Conservation (phyloP, 2,113 vertebrate genomes). For the Oreochromis tanganicae region DNA sequence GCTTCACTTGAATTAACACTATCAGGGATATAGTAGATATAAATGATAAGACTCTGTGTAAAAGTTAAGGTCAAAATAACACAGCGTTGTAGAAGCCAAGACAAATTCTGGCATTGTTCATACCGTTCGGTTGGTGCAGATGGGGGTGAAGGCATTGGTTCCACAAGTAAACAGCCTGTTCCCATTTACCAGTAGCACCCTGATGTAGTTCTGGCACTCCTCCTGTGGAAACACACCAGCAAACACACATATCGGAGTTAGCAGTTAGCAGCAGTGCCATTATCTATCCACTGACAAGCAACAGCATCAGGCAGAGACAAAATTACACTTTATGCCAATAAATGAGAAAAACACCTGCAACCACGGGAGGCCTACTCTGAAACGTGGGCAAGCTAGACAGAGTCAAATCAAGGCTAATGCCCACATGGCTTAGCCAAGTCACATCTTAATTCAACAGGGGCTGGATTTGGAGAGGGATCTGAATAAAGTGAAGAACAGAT, state of each 20-base stretch:
- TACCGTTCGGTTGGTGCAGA: conserved; percentile 97
- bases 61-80: neutral
- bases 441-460: conserved; percentile 53
- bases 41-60: neutral
- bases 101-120: neutral
- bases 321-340: conserved; percentile 41
- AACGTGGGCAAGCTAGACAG: conserved; percentile 48
- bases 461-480: conserved; percentile 15
- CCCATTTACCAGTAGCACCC: conserved; percentile 89
- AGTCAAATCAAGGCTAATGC: conserved; percentile 59
- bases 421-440: conserved; percentile 19
- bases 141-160: conserved; percentile 93
- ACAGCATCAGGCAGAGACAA: conserved; percentile 16
- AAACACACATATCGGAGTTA: conserved; percentile 28
- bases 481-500: conserved; percentile 14
- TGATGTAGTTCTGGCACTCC: conserved; percentile 97
- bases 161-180: conserved; percentile 92
- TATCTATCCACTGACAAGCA: conserved; percentile 25
- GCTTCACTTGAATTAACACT: neutral
- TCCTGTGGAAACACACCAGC: conserved; percentile 74
- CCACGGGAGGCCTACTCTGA: neutral
- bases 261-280: conserved; percentile 11
- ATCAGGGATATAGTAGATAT: neutral
- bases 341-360: conserved; percentile 49
- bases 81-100: neutral